phyloP scores from a whole-genome alignment of 2,113 vertebrate species.

The Meleagris gallopavo region DNA sequence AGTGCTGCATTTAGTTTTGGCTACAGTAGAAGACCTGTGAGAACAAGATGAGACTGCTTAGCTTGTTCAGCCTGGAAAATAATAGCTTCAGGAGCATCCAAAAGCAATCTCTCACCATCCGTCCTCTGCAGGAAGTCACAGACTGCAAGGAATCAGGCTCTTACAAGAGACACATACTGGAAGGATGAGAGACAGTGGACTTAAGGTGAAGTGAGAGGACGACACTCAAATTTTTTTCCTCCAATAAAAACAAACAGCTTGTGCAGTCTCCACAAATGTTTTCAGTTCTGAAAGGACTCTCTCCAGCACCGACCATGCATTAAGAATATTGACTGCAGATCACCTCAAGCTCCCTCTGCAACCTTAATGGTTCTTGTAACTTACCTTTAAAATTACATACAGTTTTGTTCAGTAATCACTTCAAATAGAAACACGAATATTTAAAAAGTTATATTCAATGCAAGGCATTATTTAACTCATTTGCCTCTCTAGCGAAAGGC shows the following conservation, averaged over 20 bases:
- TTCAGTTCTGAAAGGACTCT: not conserved
- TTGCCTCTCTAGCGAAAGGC: no score
- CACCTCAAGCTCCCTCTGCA: no score
- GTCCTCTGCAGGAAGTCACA: not conserved
- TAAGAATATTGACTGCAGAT: not conserved
- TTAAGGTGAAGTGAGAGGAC: not conserved
- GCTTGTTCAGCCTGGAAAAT: not conserved
- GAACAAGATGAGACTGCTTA: not conserved
- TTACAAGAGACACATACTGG: not conserved
- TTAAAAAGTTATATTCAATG: no score
- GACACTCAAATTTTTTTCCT: not conserved
- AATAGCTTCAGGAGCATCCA: not conserved
- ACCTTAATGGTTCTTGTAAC: no score
- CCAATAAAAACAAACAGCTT: not conserved
- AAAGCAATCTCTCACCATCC: rapidly evolving
- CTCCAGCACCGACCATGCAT: not conserved
- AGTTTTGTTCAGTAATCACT: no score
- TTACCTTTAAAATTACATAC: no score
- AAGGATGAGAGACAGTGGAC: not conserved
- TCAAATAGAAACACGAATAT: no score
- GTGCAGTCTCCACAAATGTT: not conserved
- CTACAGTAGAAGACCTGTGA: not conserved
- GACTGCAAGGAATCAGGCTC: not conserved
- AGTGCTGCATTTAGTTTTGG: not conserved
- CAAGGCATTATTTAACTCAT: no score